These are phyloP conservation scores for Drosophila crucigera DNA, from an alignment of 2,888 invertebrate species.

Conservation along the genomic window DNA sequence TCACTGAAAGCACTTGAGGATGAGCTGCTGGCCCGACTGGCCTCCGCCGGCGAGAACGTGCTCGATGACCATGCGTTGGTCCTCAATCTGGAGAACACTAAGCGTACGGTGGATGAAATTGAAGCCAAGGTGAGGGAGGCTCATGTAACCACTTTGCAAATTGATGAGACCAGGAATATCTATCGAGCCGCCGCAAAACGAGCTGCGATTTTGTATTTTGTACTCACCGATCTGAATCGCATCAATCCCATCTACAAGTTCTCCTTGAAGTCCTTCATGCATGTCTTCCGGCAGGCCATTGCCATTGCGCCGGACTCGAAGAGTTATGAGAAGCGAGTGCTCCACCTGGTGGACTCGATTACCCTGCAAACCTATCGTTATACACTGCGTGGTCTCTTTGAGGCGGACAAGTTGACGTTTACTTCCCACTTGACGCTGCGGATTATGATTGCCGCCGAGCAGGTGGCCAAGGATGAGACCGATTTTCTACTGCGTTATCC, in stretches of 20 bases:
- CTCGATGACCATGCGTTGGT: slow-evolving; percentile 96
- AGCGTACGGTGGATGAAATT: slow-evolving; percentile 96
- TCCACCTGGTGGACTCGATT: slow-evolving; percentile 93
- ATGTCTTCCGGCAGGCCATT: slow-evolving; percentile 95
- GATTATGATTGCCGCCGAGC: slow-evolving; percentile 85
- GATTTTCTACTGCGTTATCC: slow-evolving; percentile 96
- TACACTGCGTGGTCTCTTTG: slow-evolving; percentile 96
- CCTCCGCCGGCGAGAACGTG: slow-evolving; percentile 96
- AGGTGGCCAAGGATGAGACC: slow-evolving; percentile 91
- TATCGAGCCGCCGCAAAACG: slow-evolving; percentile 94
- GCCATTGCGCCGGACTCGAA: slow-evolving; percentile 89
- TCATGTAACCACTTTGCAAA: slow-evolving; percentile 93
- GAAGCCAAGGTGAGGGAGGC: slow-evolving; percentile 95
- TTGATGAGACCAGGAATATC: slow-evolving; percentile 95
- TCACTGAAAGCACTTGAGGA: slow-evolving; percentile 95
- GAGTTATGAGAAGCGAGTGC: slow-evolving; percentile 90
- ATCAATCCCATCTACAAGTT: slow-evolving; percentile 98
- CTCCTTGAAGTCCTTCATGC: slow-evolving; percentile 96
- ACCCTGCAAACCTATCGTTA: slow-evolving; percentile 95
- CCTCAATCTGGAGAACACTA: slow-evolving; percentile 96
- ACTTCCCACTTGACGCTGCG: slow-evolving; percentile 94
- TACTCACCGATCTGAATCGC: slow-evolving; percentile 95
- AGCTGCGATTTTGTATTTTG: slow-evolving; percentile 96
- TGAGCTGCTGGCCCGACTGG: slow-evolving; percentile 93
- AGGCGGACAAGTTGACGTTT: slow-evolving; percentile 96